These are phyloP conservation scores for Aspiorhynchus laticeps DNA, from an alignment of 2,113 vertebrate species.

Conservation along the genomic window DNA sequence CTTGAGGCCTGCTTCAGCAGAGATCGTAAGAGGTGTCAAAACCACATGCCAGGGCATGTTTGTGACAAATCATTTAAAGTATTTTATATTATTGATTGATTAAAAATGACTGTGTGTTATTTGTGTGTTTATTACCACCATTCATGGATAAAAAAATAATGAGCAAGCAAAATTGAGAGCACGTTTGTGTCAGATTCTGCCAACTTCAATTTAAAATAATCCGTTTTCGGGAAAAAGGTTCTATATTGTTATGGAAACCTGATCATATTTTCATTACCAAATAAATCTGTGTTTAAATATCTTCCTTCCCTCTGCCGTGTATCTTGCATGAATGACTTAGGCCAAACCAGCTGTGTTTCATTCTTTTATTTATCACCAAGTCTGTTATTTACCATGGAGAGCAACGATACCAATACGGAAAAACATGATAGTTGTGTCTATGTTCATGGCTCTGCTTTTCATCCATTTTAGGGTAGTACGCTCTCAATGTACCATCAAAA, in stretches of 20 bases:
- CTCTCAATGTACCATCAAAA: slow-evolving; percentile 23
- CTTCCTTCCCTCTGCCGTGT: not conserved
- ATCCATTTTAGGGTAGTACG: not conserved
- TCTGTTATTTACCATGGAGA: not conserved
- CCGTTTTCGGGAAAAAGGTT: not conserved
- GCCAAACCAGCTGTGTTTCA: slow-evolving; percentile 21
- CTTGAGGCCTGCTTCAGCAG: too few relatives aligned
- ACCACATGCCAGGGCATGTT: too few relatives aligned
- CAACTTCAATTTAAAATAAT: not conserved
- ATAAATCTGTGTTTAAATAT: not conserved
- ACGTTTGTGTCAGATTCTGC: not conserved
- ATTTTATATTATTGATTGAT: not conserved
- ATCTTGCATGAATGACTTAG: not conserved
- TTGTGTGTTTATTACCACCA: not conserved
- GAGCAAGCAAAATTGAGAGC: not conserved
- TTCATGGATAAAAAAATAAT: not conserved
- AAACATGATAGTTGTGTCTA: not conserved
- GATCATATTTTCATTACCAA: not conserved
- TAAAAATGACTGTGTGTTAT: not conserved
- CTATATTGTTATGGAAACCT: not conserved
- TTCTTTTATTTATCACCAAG: slow-evolving; percentile 3
- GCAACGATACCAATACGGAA: not conserved
- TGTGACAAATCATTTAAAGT: too few relatives aligned
- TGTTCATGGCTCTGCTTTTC: not conserved
- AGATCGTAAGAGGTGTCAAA: too few relatives aligned